Base-by-base conservation (phyloP, 1,140 invertebrate genomes). In the Trichonephila inaurata region DNA sequence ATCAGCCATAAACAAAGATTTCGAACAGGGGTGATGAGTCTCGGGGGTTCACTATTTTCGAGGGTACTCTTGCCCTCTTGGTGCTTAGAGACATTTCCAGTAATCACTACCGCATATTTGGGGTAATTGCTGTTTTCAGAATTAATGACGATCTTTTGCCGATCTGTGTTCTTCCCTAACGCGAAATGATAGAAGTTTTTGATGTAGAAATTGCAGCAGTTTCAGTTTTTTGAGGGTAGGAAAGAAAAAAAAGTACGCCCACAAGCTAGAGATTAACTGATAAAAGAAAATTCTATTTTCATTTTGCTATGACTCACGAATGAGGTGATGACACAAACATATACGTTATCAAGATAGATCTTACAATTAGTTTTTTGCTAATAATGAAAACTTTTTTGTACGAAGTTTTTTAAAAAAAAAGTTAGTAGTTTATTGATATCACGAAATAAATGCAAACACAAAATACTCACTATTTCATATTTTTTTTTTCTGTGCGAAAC, bases 1-100 rank as follows among this genome's bases (percentile, higher is more conserved):
- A 88, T 88, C 60, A 28, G 28, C 62, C 19, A 44, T 88, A 88
- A 88, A 88, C 18, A 58, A 88, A 64, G 86, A 88, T 88, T 66
- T 40, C 86, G 6, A 28, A 51, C 10, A 19, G 18, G 6, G 33
- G 12, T 21, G 62, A 88, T 28, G 60, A 19, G 86, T 16, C 86
- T 61, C 86, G 2, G 19, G 86, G 33, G 86, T 18, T 40, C 62
- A 88, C n/a, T 88, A 88, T 58, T 24, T 33, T 16, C 7, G 44
- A 58, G 40, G 62, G 18, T 2, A 21, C 18, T 44, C 19, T 12
- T 24, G 14, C 19, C 33, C 86, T 64, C 86, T 12, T 21, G 86
- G 40, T 66, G 24, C 16, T n/a, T 18, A 21, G 21, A 33, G 86
- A 14, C 61, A 40, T 58, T 88, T 61, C 7, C 64, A 66, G 60